These are phyloP conservation scores for Urosaurus nigricauda DNA, from an alignment of 2,797 vertebrate species.

Conservation along the genomic window DNA sequence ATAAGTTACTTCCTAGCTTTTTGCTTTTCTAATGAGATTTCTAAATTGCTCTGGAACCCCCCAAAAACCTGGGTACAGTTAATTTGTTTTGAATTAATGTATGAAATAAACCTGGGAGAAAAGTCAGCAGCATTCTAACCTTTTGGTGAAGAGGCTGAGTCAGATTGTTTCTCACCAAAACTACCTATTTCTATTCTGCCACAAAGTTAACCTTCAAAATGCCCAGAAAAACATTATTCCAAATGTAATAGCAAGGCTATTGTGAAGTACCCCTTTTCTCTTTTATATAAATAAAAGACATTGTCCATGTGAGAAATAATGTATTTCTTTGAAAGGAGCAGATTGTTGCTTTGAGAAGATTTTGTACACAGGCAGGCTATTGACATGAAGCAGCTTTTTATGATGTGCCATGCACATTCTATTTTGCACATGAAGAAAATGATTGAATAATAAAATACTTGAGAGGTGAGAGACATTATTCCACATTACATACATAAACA, in stretches of 20 bases:
- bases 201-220: not conserved
- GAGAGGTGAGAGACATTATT: conserved; percentile 49
- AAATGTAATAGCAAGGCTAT: not conserved
- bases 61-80: not conserved
- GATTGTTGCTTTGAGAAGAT: conserved; percentile 49
- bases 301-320: conserved; percentile 38
- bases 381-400: conserved; percentile 50
- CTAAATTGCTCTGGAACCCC: not conserved
- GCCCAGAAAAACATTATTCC: not conserved
- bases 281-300: conserved; percentile 29
- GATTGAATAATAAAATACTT: conserved; percentile 71
- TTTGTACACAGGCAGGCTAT: conserved; percentile 39
- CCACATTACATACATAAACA: conserved; percentile 63
- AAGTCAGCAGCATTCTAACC: not conserved
- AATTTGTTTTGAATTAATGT: not conserved
- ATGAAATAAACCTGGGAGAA: not conserved
- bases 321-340: conserved; percentile 35
- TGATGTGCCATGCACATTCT: conserved; percentile 62
- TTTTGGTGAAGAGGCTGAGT: not conserved
- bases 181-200: not conserved
- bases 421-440: conserved; percentile 60
- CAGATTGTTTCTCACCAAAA: not conserved
- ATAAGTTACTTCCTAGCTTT: too few species aligned
- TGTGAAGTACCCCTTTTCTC: not conserved
- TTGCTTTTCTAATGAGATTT: not conserved